Percentiles rank a stretch among this genome's conserved stretches.
These are phyloP conservation scores for Nomada fucata DNA, from an alignment of 2,888 invertebrate genomes.

Conservation along the genomic window DNA sequence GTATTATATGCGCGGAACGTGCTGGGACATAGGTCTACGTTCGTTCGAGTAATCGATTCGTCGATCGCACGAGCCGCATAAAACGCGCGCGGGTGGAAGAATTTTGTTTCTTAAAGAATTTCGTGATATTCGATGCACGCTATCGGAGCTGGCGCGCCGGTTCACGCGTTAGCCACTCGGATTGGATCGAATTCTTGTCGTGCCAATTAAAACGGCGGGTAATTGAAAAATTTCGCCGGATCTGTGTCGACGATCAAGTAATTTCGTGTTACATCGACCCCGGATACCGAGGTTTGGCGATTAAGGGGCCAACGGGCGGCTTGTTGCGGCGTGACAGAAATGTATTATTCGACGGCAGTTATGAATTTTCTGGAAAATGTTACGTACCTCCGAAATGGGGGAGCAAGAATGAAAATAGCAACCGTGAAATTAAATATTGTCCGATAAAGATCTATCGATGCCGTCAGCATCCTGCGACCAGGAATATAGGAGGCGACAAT, in stretches of 20 bases:
- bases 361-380: not conserved
- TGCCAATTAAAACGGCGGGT: constrained; percentile 59
- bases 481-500: constrained; percentile 34
- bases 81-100: constrained; percentile 11
- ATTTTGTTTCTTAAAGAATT: constrained; percentile 23
- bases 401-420: not conserved
- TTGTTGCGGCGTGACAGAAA: not conserved
- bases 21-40: constrained; percentile 50
- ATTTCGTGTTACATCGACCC: constrained; percentile 29
- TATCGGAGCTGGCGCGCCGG: constrained; percentile 16
- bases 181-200: constrained; percentile 46
- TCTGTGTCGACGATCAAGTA: constrained; percentile 47
- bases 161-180: constrained; percentile 25
- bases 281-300: constrained; percentile 9
- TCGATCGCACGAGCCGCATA: not conserved
- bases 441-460: constrained; percentile 27
- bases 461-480: not conserved
- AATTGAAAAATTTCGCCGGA: constrained; percentile 66
- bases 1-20: constrained; percentile 42
- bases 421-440: constrained; percentile 5
- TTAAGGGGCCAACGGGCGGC: not conserved
- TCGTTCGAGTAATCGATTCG: constrained; percentile 42
- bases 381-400: not conserved
- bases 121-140: constrained; percentile 48
- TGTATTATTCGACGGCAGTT: not conserved